Evolutionary conservation across 2,113 vertebrate species (phyloP), one percentile per base, ranked within the genome.

Genomic region (Etia nguti): DNA sequence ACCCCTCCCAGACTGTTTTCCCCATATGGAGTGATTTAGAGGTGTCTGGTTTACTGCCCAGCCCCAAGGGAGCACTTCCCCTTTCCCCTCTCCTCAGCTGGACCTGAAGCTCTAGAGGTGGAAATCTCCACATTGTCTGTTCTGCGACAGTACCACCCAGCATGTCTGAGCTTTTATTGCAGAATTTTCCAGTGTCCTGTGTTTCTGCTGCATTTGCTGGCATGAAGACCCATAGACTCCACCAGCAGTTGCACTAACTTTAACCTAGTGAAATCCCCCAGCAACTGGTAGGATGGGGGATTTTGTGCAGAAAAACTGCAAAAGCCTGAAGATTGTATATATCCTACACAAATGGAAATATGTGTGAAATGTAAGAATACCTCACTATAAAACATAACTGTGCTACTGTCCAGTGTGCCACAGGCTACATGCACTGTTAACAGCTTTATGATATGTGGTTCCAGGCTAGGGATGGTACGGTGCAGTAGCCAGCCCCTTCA

Each of bases 1-100:
- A 79, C 91, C 86, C 87, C 88, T 89, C 92, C 93, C 90, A 82
- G 62, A 88, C 93, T 92, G 87, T 81, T 88, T 91, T 93, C 91
- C 24, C 94, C 95, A 96, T 96, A 94, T 95, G 94, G 94, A 95
- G 93, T 95, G 94, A 96, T 96, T 96, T 95, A 96, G 87, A 90
- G 89, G 88, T 89, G 90, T 92, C 88, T 82, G 81, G 22, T 94
- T 94, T 90, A 90, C 85, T 92, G 88, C 86, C 83, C 41, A 77
- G 62, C 79, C 95, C 92, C 90, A 57, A 36, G 94, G 92, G 94
- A 95, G 41, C 86, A 90, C 88, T 94, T 92, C 84, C 86, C 90
- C 87, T 93, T 90, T 95, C 70, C 89, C 87, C 87, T 91, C 80
- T 86, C 75, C 87, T 85, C 56, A 20, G 83, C 56, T 85, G 16